Conservation (phyloP, 2,888 invertebrate species). For the Crocallis elinguaria region DNA sequence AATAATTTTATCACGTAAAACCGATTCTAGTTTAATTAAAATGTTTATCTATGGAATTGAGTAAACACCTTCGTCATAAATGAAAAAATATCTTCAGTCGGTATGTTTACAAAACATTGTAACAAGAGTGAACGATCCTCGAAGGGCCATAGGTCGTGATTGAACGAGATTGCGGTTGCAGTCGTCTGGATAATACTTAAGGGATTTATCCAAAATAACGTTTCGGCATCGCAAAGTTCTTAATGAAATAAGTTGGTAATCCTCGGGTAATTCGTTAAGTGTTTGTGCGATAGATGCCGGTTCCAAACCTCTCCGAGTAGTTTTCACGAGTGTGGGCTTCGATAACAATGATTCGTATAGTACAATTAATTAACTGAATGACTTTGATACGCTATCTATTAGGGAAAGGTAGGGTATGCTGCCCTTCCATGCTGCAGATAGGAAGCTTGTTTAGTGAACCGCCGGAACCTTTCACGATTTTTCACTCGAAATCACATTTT, state of each 20-base stretch:
- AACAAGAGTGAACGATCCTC: slow-evolving; percentile 16
- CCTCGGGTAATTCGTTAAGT: slow-evolving; percentile 73
- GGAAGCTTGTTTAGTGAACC: slow-evolving; percentile 3
- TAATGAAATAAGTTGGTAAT: slow-evolving; percentile 79
- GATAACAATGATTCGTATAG: slow-evolving; percentile 40
- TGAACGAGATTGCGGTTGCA: slow-evolving; percentile 55
- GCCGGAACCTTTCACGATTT: background rate
- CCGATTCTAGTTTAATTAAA: slow-evolving; percentile 1
- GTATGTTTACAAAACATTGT: slow-evolving; percentile 9
- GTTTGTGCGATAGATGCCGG: slow-evolving; percentile 67
- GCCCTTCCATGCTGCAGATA: slow-evolving; percentile 4
- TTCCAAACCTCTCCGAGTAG: slow-evolving; percentile 49
- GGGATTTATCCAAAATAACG: slow-evolving; percentile 73
- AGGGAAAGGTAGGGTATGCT: slow-evolving; percentile 5
- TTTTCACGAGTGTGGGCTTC: slow-evolving; percentile 40
- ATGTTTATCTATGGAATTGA: background rate
- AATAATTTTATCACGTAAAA: background rate
- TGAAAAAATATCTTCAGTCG: background rate
- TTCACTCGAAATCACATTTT: too few species aligned
- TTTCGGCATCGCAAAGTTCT: slow-evolving; percentile 68
- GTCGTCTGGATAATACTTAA: slow-evolving; percentile 65
- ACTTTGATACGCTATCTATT: slow-evolving; percentile 21
- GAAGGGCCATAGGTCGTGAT: slow-evolving; percentile 39
- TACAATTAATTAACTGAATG: slow-evolving; percentile 34
- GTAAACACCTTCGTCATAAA: background rate